A percentile compares a stretch with the other conserved stretches of the same genome.
Evolutionary conservation across 2,113 vertebrate species (phyloP).

Genomic region (Lophotis ruficrista): DNA sequence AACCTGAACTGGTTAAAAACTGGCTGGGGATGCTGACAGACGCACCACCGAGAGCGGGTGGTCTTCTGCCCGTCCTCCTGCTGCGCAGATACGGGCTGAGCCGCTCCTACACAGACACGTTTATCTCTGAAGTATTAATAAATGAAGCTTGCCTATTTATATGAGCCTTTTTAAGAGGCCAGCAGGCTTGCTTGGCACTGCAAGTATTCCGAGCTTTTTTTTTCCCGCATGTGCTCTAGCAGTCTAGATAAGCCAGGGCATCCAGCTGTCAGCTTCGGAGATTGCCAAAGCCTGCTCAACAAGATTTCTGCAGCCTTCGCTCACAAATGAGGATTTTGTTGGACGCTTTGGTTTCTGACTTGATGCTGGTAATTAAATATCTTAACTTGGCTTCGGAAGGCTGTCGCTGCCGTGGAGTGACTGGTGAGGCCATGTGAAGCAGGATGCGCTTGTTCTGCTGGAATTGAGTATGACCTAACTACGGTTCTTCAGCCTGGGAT

Average conservation of each 20-base stretch:
- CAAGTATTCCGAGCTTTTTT: conserved; percentile 8
- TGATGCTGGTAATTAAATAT: conserved; percentile 56
- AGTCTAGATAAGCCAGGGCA: conserved; percentile 56
- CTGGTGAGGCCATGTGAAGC: not conserved
- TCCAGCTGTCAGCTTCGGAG: conserved; percentile 56
- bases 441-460: conserved; percentile 29
- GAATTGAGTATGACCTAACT: conserved; percentile 7
- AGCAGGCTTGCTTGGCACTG: conserved; percentile 10
- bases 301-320: conserved; percentile 14
- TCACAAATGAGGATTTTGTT: conserved; percentile 48
- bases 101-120: not conserved
- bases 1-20: not conserved
- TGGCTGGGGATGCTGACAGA: not conserved
- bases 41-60: not conserved
- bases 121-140: conserved; percentile 59
- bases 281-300: conserved; percentile 43
- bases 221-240: not conserved
- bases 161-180: conserved; percentile 13
- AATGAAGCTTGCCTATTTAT: conserved; percentile 28
- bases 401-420: not conserved
- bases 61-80: not conserved
- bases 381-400: conserved; percentile 34
- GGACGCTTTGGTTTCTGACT: conserved; percentile 29
- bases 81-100: not conserved
- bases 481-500: not conserved